Conservation (phyloP, 2,888 invertebrate genomes). For the Sepiola atlantica region DNA sequence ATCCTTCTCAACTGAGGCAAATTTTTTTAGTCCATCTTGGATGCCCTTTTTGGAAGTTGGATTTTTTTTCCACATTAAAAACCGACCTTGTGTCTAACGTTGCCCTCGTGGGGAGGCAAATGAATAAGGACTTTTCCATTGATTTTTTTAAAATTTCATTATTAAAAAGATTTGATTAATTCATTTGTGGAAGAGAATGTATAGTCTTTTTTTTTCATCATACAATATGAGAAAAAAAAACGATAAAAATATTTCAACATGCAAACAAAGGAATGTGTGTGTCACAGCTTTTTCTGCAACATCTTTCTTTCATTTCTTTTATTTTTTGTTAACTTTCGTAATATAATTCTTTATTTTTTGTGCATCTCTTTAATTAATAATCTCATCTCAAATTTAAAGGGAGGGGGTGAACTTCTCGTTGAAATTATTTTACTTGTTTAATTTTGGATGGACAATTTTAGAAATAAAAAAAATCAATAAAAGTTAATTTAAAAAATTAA, state of each 20-base stretch:
- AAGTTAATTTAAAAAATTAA: not conserved
- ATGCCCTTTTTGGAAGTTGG: too few species aligned
- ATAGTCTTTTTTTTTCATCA: not conserved
- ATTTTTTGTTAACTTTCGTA: not conserved
- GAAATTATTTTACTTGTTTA: too few species aligned
- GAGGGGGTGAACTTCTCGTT: too few species aligned
- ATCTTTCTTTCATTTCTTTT: not conserved
- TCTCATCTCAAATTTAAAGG: not conserved
- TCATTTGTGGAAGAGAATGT: not conserved
- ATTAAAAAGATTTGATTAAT: not conserved
- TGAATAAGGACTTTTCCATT: too few species aligned
- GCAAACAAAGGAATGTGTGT: conserved; percentile 2
- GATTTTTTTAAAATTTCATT: too few species aligned
- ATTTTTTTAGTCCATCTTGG: too few species aligned
- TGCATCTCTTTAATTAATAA: not conserved
- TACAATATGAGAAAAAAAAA: not conserved
- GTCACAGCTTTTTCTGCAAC: not conserved
- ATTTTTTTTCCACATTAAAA: too few species aligned
- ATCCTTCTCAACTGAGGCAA: too few species aligned
- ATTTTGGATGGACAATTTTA: too few species aligned
- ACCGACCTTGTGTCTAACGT: too few species aligned
- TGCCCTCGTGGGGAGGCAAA: too few species aligned
- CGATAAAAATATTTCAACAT: not conserved
- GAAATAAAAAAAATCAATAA: not conserved
- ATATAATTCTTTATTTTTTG: not conserved